Conservation (phyloP, 2,888 invertebrate species). For the Silvanus unidentatus region DNA sequence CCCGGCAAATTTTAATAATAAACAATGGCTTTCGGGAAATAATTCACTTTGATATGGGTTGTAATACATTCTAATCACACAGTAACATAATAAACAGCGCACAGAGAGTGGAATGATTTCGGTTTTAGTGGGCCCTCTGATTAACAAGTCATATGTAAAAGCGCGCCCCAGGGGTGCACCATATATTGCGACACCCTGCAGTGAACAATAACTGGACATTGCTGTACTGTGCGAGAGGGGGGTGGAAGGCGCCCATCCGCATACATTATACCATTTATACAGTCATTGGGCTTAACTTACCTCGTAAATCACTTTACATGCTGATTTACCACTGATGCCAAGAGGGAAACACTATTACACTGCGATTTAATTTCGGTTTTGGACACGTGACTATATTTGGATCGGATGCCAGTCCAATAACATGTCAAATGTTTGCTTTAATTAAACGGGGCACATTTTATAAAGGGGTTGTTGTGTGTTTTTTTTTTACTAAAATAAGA, state of each 20-base stretch:
- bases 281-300: slow-evolving; percentile 24
- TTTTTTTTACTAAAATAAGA: no score
- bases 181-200: slow-evolving; percentile 33
- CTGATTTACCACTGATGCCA: slow-evolving; percentile 26
- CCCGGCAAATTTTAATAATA: no score
- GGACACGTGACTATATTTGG: slow-evolving; percentile 9
- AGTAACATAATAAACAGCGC: no score
- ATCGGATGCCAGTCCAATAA: neutral
- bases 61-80: no score
- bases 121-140: slow-evolving; percentile 16
- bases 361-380: slow-evolving; percentile 6
- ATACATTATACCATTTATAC: slow-evolving; percentile 26
- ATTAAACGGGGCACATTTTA: no score
- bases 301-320: slow-evolving; percentile 31
- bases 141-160: slow-evolving; percentile 35
- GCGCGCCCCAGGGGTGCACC: slow-evolving; percentile 26
- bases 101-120: no score
- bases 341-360: slow-evolving; percentile 13
- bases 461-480: no score
- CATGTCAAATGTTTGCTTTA: no score
- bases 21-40: no score
- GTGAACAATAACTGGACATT: slow-evolving; percentile 27
- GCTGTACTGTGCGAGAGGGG: slow-evolving; percentile 18
- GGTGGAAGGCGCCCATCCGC: slow-evolving; percentile 20
- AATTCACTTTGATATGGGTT: no score